Evolutionary conservation across 2,113 vertebrate genomes (phyloP).

Genomic region (Mesocricetus auratus): DNA sequence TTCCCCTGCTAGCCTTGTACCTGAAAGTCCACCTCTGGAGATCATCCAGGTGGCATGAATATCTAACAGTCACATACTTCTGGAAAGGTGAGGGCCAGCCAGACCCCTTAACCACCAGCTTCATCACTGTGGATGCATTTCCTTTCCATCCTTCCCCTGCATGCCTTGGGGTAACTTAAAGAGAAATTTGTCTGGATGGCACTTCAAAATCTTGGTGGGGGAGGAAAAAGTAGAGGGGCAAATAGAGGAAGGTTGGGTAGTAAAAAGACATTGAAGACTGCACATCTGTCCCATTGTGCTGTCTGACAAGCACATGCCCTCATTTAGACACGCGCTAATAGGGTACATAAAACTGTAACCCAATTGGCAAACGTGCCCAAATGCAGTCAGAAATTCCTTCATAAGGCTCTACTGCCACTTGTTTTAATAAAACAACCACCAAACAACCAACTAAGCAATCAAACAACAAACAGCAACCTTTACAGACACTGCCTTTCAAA

Average conservation of each 20-base stretch:
- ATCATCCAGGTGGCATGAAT: neutral
- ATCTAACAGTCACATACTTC: neutral
- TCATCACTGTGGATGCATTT: neutral
- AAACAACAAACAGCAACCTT: neutral
- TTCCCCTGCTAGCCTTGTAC: neutral
- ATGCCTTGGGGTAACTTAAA: neutral
- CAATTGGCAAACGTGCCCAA: neutral
- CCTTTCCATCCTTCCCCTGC: neutral
- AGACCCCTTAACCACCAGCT: neutral
- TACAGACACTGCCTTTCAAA: neutral
- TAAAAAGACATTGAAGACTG: neutral
- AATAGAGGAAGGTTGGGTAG: neutral
- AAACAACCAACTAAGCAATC: neutral
- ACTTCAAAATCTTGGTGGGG: neutral
- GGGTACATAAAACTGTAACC: neutral
- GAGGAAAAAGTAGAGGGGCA: neutral
- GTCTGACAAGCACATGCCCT: neutral
- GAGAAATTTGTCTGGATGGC: neutral
- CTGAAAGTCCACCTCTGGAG: neutral
- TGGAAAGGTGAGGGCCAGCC: neutral
- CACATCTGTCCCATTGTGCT: neutral
- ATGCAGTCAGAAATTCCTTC: neutral
- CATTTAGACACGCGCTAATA: neutral
- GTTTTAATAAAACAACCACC: neutral
- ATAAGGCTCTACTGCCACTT: neutral